These are phyloP conservation scores for Xanthorhoe designata DNA, from an alignment of 2,888 invertebrate genomes.

Conservation along the genomic window DNA sequence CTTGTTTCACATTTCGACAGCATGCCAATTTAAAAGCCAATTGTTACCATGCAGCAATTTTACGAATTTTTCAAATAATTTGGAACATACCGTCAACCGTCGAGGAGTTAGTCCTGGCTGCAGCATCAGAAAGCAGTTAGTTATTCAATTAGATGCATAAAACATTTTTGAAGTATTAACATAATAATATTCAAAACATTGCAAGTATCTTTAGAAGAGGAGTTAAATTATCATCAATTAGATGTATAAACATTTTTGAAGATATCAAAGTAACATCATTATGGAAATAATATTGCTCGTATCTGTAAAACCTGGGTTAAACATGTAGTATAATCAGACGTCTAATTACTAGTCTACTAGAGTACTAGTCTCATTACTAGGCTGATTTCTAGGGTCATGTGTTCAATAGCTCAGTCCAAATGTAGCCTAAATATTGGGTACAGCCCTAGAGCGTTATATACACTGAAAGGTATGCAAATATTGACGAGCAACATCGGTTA, in stretches of 20 bases:
- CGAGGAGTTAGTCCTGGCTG: conserved; percentile 36
- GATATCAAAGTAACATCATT: too few relatives aligned
- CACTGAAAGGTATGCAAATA: conserved; percentile 24
- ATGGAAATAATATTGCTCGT: too few relatives aligned
- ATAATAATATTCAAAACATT: too few relatives aligned
- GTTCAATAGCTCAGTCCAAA: not conserved
- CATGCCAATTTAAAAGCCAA: conserved; percentile 29
- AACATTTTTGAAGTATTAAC: too few relatives aligned
- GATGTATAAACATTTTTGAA: too few relatives aligned
- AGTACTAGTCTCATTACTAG: too few relatives aligned
- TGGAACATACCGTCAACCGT: conserved; percentile 33
- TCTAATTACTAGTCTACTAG: too few relatives aligned
- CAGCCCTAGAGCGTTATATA: conserved; percentile 14
- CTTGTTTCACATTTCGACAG: not conserved
- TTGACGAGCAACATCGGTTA: conserved; percentile 18
- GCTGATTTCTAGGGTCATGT: not conserved
- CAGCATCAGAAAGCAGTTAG: conserved; percentile 15
- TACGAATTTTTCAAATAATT: conserved; percentile 16
- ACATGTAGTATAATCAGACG: too few relatives aligned
- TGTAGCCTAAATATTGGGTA: not conserved
- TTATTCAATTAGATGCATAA: conserved; percentile 9
- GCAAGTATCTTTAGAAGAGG: too few relatives aligned
- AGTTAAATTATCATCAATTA: too few relatives aligned
- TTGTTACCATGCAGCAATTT: conserved; percentile 24
- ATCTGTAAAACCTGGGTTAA: too few relatives aligned